These are phyloP conservation scores for Penaeus indicus DNA, from an alignment of 1,140 invertebrate genomes.

Conservation along the genomic window DNA sequence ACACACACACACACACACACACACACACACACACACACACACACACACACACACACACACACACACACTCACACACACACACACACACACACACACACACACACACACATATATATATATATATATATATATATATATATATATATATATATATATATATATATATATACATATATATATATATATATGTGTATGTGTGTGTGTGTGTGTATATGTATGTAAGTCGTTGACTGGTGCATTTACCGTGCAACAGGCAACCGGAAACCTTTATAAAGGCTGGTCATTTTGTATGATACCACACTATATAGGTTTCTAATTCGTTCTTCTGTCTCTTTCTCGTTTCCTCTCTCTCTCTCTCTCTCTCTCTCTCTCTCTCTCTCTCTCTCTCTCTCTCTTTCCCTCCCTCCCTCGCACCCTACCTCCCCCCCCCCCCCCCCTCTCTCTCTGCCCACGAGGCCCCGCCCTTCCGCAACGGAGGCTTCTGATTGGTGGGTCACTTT, in stretches of 20 bases:
- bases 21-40: background rate
- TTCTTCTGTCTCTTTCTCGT: background rate
- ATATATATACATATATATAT: background rate
- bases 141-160: background rate
- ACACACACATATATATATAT: slow-evolving; percentile 11
- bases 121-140: background rate
- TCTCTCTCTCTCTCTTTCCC: background rate
- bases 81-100: background rate
- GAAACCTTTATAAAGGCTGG: background rate
- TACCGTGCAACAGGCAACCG: background rate
- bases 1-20: background rate
- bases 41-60: background rate
- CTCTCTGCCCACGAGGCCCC: no score
- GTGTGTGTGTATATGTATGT: slow-evolving; percentile 9
- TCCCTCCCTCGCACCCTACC: no score
- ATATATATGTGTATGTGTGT: background rate
- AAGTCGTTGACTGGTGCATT: background rate
- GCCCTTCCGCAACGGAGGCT: no score
- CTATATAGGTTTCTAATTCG: background rate
- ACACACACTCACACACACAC: background rate
- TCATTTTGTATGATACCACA: background rate
- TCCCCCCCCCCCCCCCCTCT: no score
- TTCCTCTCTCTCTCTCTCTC: slow-evolving; percentile 13
- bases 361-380: background rate
- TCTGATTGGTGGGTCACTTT: no score